phyloP scores from a whole-genome alignment of 2,888 invertebrate genomes.

The Sylvicola cinctus region DNA sequence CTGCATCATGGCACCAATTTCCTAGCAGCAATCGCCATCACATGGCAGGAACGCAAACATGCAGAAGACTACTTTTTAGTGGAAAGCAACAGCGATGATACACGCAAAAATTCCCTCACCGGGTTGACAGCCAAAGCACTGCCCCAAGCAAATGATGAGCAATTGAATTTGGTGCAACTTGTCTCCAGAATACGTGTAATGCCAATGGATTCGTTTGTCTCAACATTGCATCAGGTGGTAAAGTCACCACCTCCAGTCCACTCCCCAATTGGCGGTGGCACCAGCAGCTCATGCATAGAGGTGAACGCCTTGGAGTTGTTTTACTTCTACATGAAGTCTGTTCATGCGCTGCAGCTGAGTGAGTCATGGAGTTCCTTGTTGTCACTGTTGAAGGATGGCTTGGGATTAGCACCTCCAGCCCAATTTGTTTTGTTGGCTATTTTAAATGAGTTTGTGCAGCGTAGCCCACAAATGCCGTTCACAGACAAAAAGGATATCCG shows the following conservation, averaged over 20 bases:
- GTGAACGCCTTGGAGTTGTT: constrained; percentile 67
- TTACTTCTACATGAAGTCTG: constrained; percentile 48
- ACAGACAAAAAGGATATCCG: constrained; percentile 61
- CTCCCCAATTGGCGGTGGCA: constrained; percentile 33
- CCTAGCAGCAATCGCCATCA: constrained; percentile 62
- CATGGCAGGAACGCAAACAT: constrained; percentile 57
- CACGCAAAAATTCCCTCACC: neutral
- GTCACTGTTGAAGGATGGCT: constrained; percentile 51
- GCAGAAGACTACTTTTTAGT: constrained; percentile 14
- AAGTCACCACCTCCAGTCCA: constrained; percentile 47
- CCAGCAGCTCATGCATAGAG: constrained; percentile 31
- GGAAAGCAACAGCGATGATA: constrained; percentile 8
- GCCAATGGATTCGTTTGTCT: constrained; percentile 64
- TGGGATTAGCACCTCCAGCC: constrained; percentile 49
- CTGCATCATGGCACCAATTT: constrained; percentile 64
- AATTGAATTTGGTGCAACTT: constrained; percentile 55
- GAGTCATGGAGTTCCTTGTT: constrained; percentile 62
- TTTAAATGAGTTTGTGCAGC: constrained; percentile 64
- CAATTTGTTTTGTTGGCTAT: constrained; percentile 61
- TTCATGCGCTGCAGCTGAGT: constrained; percentile 43
- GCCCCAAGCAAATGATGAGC: constrained; percentile 40
- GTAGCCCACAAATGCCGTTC: constrained; percentile 46
- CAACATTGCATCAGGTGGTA: constrained; percentile 61
- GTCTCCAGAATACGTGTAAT: constrained; percentile 63
- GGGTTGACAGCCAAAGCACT: constrained; percentile 3